Percentiles rank a stretch among this genome's conserved stretches.
phyloP scores from a whole-genome alignment of 2,888 invertebrate genomes.

The Macaria liturata region DNA sequence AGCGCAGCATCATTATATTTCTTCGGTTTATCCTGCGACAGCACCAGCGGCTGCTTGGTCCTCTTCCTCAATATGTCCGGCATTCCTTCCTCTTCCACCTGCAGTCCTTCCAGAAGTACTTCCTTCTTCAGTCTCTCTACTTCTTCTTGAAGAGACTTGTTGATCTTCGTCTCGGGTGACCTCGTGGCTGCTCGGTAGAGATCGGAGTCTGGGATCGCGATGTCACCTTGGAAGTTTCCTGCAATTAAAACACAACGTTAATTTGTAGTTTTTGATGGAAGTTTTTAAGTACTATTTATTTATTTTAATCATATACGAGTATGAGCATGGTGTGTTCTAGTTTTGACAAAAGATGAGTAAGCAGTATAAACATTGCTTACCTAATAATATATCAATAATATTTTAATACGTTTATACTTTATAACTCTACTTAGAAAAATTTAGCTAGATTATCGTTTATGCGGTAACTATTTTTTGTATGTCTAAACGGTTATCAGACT shows the following conservation, averaged over 20 bases:
- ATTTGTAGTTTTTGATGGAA: too few species aligned
- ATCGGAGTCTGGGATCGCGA: conserved; percentile 87
- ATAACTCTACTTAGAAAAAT: too few species aligned
- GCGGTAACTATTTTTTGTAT: too few species aligned
- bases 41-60: conserved; percentile 84
- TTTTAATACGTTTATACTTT: too few species aligned
- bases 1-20: conserved; percentile 76
- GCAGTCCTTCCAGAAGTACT: conserved; percentile 90
- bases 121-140: conserved; percentile 92
- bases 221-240: conserved; percentile 93
- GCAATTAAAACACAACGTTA: background rate
- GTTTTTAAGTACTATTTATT: too few species aligned
- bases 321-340: too few species aligned
- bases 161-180: conserved; percentile 77
- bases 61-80: conserved; percentile 89
- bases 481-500: too few species aligned
- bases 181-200: conserved; percentile 59
- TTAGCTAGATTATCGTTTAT: too few species aligned
- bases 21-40: conserved; percentile 75
- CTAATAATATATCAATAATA: too few species aligned
- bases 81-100: conserved; percentile 93
- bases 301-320: too few species aligned
- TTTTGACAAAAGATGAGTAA: too few species aligned
- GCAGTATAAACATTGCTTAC: too few species aligned
- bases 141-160: conserved; percentile 88